Evolutionary conservation across 2,113 vertebrate species (phyloP), one percentile per base, ranked within the genome.

Genomic region (Morone chrysops): DNA sequence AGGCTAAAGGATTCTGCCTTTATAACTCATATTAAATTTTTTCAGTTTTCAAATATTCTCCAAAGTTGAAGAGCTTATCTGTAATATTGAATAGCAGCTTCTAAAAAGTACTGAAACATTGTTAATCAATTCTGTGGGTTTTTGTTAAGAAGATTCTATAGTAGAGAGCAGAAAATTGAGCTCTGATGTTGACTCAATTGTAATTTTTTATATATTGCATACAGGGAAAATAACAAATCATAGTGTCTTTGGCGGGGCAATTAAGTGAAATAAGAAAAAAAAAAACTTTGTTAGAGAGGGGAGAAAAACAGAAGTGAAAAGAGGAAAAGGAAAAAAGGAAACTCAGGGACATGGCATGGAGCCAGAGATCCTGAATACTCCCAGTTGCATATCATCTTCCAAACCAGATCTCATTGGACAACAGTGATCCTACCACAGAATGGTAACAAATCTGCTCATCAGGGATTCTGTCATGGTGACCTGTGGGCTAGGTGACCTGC

Each of bases 341-440:
- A 86, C 70, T 76, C 71, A 87, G 91, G 84, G 88, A 92, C 84
- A 51, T 91, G 87, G 89, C 89, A 74, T 57, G 12, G 60, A 90
- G 85, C 86, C 92, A 93, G 73, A 83, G 78, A 89, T 90, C 81
- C 86, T 91, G 88, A 87, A 90, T 81, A 80, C 81, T 93, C 92
- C 89, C 90, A 82, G 77, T 57, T 85, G 92, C 60, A 82, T 93
- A 93, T 95, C 93, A 88, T 16, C 85, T 93, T 94, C 91, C 91
- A 90, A 79, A 81, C 75, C 60, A 88, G 89, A 82, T 94, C 92
- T 91, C 94, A 79, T 67, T 82, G 91, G 94, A 92, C 78, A 86
- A 71, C 77, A 92, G 43, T 84, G 90, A 94, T 94, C 92, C 90
- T 54, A 88, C 88, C 88, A 12, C 85, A 91, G 85, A 90, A 87